Evolutionary conservation across 1,140 invertebrate genomes (phyloP), one percentile per base, ranked within the genome.

Genomic region (Drosophila neocordata): DNA sequence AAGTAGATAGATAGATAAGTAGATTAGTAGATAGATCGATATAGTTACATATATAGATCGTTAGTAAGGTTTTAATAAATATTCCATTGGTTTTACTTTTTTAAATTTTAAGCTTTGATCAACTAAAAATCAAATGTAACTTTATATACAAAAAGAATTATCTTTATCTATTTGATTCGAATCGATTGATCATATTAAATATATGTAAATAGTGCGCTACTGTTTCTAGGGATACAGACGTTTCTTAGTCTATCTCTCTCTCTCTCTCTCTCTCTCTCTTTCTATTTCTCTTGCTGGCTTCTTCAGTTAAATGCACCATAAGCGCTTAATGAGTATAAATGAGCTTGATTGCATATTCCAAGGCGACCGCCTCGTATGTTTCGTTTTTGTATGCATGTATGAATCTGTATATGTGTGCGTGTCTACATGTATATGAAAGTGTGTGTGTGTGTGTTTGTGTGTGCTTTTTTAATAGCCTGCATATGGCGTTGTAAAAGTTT

Each of bases 401-500:
- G 8, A 44, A 44, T 44, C 7, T 44, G 41, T 44, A 44, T 44
- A 5, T 4, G n/a, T 18, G 41, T 9, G 41, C 9, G 9, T 52
- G 53, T 60, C 53, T 72, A 65, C 63, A 66, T 77, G 66, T 57
- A 74, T 58, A 63, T 57, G 82, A 31, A 31, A 31, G 41, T 48
- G 18, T 48, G 6, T 2, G 41, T 18, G 3, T 52, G 48, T 60
- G 58, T 72, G 71, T 65, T 66, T 77, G 73, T 57, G 74, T 58
- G 66, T 57, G 82, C 65, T 81, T 85, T 87, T 81, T 87, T 87
- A 87, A 87, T 87, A 87, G 82, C 82, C 78, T 87, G 82, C 82
- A 87, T 87, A 87, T 87, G 82, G 82, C 83, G 83, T 87, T 87
- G 78, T 87, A 88, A 87, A 87, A 87, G 82, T 87, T 87, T 87